A percentile compares a stretch with the other conserved stretches of the same genome.
These are phyloP conservation scores for Drosophila paucipuncta DNA, from an alignment of 2,888 invertebrate genomes.

Conservation along the genomic window DNA sequence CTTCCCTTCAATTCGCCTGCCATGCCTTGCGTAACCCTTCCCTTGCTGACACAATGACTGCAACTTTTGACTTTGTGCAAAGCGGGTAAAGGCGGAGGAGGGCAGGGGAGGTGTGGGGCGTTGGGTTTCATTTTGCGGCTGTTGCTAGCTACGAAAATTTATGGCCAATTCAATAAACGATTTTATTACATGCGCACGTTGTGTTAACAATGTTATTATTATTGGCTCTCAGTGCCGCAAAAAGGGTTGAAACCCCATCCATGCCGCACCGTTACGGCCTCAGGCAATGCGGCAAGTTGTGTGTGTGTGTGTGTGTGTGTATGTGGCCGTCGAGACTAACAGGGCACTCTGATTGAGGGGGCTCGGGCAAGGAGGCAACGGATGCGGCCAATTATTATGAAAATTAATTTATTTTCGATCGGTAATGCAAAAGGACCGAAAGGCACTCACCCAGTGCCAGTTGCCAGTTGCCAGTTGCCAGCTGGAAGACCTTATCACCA, in stretches of 20 bases:
- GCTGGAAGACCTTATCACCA: constrained; percentile 57
- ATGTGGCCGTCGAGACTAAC: neutral
- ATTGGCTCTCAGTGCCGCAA: constrained; percentile 63
- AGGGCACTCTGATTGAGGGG: neutral
- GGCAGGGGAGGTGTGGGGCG: neutral
- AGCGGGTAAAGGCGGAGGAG: neutral
- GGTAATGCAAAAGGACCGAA: constrained; percentile 54
- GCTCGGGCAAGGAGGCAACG: neutral
- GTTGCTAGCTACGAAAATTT: constrained; percentile 76
- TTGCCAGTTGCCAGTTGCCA: constrained; percentile 19
- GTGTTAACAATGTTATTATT: constrained; percentile 82
- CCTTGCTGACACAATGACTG: constrained; percentile 51
- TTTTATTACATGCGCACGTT: constrained; percentile 82
- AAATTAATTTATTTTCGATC: constrained; percentile 77
- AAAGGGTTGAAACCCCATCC: constrained; percentile 40
- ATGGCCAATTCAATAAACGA: constrained; percentile 83
- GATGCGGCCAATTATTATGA: constrained; percentile 69
- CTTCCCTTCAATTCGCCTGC: neutral
- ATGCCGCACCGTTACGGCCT: constrained; percentile 15
- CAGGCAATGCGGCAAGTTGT: constrained; percentile 65
- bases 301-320: neutral
- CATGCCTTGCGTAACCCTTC: neutral
- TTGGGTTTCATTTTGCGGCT: constrained; percentile 57
- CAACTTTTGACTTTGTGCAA: constrained; percentile 75
- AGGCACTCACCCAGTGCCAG: constrained; percentile 7